Evolutionary conservation across 2,888 invertebrate species (phyloP), one percentile per base, ranked within the genome.

Genomic region (Automeris io): DNA sequence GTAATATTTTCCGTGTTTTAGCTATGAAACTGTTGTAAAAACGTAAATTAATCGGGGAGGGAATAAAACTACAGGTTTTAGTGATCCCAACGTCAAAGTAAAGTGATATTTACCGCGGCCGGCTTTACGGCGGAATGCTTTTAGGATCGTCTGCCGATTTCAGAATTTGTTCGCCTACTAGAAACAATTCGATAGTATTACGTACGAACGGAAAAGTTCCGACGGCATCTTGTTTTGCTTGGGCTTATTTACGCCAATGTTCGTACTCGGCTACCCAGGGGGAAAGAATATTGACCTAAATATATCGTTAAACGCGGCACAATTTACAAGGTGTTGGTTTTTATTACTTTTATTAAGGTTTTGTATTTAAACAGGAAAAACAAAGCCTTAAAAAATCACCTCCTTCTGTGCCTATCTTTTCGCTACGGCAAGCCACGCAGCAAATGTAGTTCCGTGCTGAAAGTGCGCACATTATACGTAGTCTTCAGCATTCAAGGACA

Each of bases 261-360:
- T 37, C 21, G 18, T 18, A 36, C 13, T 39, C 18, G 31, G 26
- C 19, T 41, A 32, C 37, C 39, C 24, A 25, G 16, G 33, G 32
- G 21, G 40, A 32, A 41, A 41, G 45, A 47, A 54, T n/a, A n/a
- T 46, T 56, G 47, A 50, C 49, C 56, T 37, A 50, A 54, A 53
- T 56, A 50, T 38, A 39, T 37, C 32, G 8, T 32, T 26, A 24
- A 19, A 24, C 40, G 26, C 36, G 43, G 41, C 9, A 35, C 33
- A 41, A 43, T 32, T 43, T 13, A 41, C 11, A 24, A 43, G 18
- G 22, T 32, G 0, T 2, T 11, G 11, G 11, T 8, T 24, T 11
- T n/a, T 24, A 3, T 6, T 12, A 33, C 7, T 19, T 5, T 33
- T 18, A 11, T 33, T 11, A 12, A 6, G 9, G 9, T 33, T 2